phyloP scores from a whole-genome alignment of 2,888 invertebrate species.

The Phaonia tiefii region DNA sequence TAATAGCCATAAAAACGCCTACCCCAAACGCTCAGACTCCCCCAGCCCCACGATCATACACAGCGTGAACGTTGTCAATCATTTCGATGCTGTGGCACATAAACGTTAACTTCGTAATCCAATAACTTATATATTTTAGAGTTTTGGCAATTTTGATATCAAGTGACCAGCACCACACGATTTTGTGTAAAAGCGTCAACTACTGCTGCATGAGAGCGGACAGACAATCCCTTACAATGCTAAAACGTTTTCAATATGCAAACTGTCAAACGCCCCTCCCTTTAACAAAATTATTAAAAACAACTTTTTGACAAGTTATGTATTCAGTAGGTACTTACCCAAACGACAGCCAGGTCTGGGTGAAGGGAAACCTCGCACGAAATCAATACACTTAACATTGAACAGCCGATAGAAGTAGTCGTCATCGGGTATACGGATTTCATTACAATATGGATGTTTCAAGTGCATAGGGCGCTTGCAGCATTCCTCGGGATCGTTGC shows the following conservation, averaged over 20 bases:
- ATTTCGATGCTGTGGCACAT: conserved; percentile 7
- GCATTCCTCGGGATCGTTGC: conserved; percentile 95
- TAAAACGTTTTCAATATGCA: background rate
- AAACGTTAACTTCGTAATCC: background rate
- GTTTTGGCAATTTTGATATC: too few species aligned
- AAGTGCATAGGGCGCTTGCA: conserved; percentile 90
- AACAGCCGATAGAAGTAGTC: conserved; percentile 94
- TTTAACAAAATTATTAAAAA: background rate
- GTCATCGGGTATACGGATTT: conserved; percentile 92
- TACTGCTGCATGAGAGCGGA: background rate
- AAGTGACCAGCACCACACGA: conserved; percentile 19
- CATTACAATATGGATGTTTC: conserved; percentile 95
- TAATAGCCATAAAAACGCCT: conserved; percentile 55
- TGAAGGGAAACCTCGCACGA: conserved; percentile 93
- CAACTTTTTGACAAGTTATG: background rate
- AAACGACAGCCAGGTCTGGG: conserved; percentile 93
- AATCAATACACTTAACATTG: conserved; percentile 92
- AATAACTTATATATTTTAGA: too few species aligned
- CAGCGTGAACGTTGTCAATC: conserved; percentile 34
- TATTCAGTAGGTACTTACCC: conserved; percentile 85
- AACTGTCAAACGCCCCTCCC: too few species aligned
- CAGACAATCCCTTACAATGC: conserved; percentile 15
- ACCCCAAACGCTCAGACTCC: conserved; percentile 24
- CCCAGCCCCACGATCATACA: background rate
- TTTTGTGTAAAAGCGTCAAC: conserved; percentile 25